Conservation (phyloP, 2,113 vertebrate genomes). For the Lophochroa leadbeateri region DNA sequence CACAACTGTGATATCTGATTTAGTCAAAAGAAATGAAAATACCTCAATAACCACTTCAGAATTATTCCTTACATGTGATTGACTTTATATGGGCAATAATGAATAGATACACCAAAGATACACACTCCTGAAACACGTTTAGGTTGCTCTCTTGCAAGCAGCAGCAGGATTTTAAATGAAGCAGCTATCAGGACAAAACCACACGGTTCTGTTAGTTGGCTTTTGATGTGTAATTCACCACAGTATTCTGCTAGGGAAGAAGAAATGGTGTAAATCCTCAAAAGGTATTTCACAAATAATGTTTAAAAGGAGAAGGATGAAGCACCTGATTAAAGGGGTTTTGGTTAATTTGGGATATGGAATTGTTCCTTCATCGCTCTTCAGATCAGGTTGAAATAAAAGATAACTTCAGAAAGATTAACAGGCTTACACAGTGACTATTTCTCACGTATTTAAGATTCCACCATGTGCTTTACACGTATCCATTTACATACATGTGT, state of each 20-base stretch:
- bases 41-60: not conserved
- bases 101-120: not conserved
- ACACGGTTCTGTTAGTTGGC: not conserved
- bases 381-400: not conserved
- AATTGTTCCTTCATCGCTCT: not conserved
- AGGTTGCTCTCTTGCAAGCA: not conserved
- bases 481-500: accelerated
- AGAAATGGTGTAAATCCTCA: not conserved
- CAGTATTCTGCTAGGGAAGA: not conserved
- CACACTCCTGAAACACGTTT: not conserved
- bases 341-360: not conserved
- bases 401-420: not conserved
- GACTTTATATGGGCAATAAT: not conserved
- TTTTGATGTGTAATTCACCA: not conserved
- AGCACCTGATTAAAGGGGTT: not conserved
- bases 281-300: not conserved
- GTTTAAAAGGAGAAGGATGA: not conserved
- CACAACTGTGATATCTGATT: not conserved
- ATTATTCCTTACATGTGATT: not conserved
- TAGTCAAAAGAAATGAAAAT: conserved; percentile 9
- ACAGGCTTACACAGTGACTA: not conserved
- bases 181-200: not conserved
- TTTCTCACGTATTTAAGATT: not conserved
- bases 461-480: not conserved
- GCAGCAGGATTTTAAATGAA: not conserved